Evolutionary conservation across 2,888 invertebrate species (phyloP), one percentile per base, ranked within the genome.

Genomic region (Bellardia bayeri): DNA sequence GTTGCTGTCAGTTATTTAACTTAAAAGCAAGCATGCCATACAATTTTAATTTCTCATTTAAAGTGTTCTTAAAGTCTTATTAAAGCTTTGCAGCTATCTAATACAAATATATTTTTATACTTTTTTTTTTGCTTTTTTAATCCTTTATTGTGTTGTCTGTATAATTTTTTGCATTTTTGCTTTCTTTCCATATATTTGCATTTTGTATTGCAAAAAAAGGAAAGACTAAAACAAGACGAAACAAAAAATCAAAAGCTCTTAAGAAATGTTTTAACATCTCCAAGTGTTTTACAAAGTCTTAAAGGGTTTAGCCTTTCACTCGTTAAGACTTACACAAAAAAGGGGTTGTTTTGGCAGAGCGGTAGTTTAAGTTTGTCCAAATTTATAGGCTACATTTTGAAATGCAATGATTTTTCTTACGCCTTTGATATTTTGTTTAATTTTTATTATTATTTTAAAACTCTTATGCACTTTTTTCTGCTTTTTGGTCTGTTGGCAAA

Each of bases 281-380:
- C 79, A 87, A 87, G 87, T 87, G 82, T 87, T 85, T 87, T 82
- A 58, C 49, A 80, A 87, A 85, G 69, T 85, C 87, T 85, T 87
- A 82, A 82, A 87, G 87, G 85, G 69, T 79, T 87, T 79, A 82
- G 82, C 79, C 78, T 84, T 79, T 82, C 63, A 61, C 23, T 80
- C 33, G 42, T 45, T 90, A 91, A 91, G 91, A 91, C 90, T 91
- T 90, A 90, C 89, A 89, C 90, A 90, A 90, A 91, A 90, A 42
- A 64, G 61, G 85, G 85, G 80, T 81, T 63, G 85, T 16, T 45
- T 23, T 6, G 37, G 33, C 85, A 85, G 85, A 30, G 64, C 49
- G 7, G 74, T 68, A 16, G 58, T 16, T 23, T 11, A 30, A 56
- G 23, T 8, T 8, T 45, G 2, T 3, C 45, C 13, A 11, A 9